Percentiles rank a stretch among this genome's conserved stretches.
These are phyloP conservation scores for Sinocyclocheilus grahami DNA, from an alignment of 2,113 vertebrate species.

Conservation along the genomic window DNA sequence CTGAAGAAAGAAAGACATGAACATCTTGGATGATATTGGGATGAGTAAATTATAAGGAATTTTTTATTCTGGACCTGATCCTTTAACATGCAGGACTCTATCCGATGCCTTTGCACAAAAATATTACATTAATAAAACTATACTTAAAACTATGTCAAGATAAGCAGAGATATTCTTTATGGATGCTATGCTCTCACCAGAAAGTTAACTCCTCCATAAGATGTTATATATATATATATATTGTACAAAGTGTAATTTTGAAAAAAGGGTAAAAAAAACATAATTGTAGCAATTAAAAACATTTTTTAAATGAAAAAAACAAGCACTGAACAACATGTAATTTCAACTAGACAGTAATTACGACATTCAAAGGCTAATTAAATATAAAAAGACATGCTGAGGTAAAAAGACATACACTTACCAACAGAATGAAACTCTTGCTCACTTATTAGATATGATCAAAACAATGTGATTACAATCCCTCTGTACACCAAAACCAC, in stretches of 20 bases:
- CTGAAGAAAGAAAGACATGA: too few species aligned
- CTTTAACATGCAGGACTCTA: background rate
- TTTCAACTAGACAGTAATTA: background rate
- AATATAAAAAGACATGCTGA: background rate
- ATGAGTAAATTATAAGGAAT: too few species aligned
- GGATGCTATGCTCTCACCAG: background rate
- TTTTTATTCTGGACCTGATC: too few species aligned
- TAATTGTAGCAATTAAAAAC: background rate
- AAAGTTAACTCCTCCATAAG: background rate
- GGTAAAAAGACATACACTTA: background rate
- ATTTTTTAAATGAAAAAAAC: too few species aligned
- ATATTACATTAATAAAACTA: background rate
- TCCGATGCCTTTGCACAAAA: background rate
- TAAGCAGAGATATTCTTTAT: background rate
- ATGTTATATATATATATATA: too few species aligned
- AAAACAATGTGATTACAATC: slow-evolving; percentile 20
- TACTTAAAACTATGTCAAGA: background rate
- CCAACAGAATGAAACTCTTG: background rate
- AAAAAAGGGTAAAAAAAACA: too few species aligned
- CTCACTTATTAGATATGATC: background rate
- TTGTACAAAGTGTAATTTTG: too few species aligned
- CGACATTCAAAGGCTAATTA: background rate
- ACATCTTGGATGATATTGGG: too few species aligned
- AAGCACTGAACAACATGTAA: background rate
- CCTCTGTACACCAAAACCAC: background rate